These are phyloP conservation scores for Heliconius aoede DNA, from an alignment of 2,888 invertebrate species.

Conservation along the genomic window DNA sequence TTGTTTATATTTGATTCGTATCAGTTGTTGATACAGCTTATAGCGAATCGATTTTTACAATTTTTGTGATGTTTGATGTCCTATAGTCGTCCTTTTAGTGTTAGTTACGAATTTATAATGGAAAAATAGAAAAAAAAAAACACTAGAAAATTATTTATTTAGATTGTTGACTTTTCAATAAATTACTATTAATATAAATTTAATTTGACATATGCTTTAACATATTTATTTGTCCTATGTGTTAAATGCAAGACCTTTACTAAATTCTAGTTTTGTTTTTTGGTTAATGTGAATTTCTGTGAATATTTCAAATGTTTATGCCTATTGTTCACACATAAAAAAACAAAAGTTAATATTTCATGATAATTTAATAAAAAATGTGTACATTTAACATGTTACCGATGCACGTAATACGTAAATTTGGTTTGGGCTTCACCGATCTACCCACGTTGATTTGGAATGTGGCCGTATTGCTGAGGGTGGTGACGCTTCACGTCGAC, in stretches of 20 bases:
- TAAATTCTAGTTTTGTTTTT: not conserved
- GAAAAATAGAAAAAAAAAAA: not conserved
- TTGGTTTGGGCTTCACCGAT: conserved; percentile 53
- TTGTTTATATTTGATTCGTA: not conserved
- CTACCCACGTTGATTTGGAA: conserved; percentile 65
- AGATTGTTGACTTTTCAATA: not conserved
- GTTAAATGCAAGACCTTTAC: not conserved
- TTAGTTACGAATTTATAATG: not conserved
- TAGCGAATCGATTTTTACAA: not conserved
- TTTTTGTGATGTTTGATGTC: not conserved
- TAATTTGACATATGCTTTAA: too few species aligned
- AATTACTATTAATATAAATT: too few species aligned
- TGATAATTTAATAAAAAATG: not conserved
- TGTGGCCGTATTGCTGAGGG: conserved; percentile 54
- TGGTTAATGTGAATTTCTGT: not conserved
- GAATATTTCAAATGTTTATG: not conserved
- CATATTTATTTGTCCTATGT: too few species aligned
- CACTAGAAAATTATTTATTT: not conserved
- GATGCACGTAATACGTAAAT: conserved; percentile 29
- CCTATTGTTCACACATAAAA: not conserved
- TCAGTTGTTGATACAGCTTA: not conserved
- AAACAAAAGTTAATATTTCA: not conserved
- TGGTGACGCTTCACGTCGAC: conserved; percentile 58
- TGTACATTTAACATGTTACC: not conserved
- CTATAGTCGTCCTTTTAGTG: not conserved